Conservation (phyloP, 1,140 invertebrate species). For the Lanistes nyassanus region DNA sequence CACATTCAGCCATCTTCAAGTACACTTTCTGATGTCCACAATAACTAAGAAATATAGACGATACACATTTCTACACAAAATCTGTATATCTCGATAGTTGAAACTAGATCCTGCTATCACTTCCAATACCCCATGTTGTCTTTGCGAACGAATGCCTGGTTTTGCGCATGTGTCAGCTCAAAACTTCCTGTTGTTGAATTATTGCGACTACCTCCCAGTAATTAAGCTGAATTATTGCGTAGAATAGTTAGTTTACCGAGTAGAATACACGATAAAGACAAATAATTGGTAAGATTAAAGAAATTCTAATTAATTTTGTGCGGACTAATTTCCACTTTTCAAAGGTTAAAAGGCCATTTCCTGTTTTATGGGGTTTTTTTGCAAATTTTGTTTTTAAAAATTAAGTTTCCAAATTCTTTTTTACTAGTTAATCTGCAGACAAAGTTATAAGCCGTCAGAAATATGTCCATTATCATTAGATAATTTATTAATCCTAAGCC, state of each 20-base stretch:
- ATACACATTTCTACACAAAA: not conserved
- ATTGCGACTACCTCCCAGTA: too few relatives aligned
- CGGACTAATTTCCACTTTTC: not conserved
- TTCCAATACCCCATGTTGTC: constrained; percentile 11
- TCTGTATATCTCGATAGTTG: not conserved
- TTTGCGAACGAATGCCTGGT: not conserved
- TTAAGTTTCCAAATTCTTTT: too few relatives aligned
- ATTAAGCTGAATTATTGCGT: too few relatives aligned
- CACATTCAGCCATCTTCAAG: constrained; percentile 20
- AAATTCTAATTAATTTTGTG: not conserved
- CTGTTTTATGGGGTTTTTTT: too few relatives aligned
- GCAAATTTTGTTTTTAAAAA: too few relatives aligned
- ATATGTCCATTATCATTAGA: too few relatives aligned
- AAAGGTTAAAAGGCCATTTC: constrained; percentile 18
- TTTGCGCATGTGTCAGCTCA: not conserved
- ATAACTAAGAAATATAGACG: constrained; percentile 17
- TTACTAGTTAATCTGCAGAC: too few relatives aligned
- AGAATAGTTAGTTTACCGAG: not conserved
- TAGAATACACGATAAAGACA: not conserved
- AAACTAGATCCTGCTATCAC: not conserved
- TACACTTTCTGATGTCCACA: constrained; percentile 31
- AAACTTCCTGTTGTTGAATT: constrained; percentile 22
- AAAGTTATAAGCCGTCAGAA: too few relatives aligned
- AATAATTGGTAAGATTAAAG: not conserved
- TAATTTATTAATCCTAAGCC: too few relatives aligned